Evolutionary conservation across 2,888 invertebrate species (phyloP), one percentile per base, ranked within the genome.

Genomic region (Aelia acuminata): DNA sequence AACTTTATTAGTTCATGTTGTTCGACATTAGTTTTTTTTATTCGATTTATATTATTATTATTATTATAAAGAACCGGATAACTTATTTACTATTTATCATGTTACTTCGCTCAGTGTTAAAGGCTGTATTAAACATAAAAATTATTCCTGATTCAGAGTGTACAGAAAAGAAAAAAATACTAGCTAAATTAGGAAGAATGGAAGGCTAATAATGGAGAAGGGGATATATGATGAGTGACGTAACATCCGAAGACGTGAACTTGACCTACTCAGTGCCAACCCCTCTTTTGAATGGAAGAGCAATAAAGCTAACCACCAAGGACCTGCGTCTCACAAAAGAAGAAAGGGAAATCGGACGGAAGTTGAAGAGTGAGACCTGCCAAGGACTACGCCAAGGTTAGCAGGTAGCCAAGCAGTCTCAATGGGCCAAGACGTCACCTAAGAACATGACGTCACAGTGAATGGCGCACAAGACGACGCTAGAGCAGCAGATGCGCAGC

Each of bases 401-500:
- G 85, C 50, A 80, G 80, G 53, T 31, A 35, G 39, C 49, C 35
- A 49, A 31, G 50, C 35, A 13, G 31, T 39, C 85, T 85, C 35
- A 85, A 85, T 85, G 85, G 53, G 5, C 85, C 22, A 85, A 85
- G 85, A 85, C 85, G 85, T 85, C 85, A 85, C 39, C 35, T 22
- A 85, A 53, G 85, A 53, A 22, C 43, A 39, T 80, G 80, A 85
- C 85, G 85, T 85, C 85, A 85, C n/a, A 57, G 35, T 85, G 31
- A 49, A 49, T 85, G 85, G 39, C 53, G 85, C 39, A 10, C 26
- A 50, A 53, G 53, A 39, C 39, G 85, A 53, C 39, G 50, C 84
- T 50, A 50, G 39, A 39, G 57, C n/a, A 53, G 85, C 85, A 39
- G 84, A 53, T 85, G 85, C 35, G 39, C 49, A 18, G 85, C 85